A percentile compares a stretch with the other conserved stretches of the same genome.
Evolutionary conservation across 2,888 invertebrate species (phyloP).

Genomic region (Ophion ventricosus): DNA sequence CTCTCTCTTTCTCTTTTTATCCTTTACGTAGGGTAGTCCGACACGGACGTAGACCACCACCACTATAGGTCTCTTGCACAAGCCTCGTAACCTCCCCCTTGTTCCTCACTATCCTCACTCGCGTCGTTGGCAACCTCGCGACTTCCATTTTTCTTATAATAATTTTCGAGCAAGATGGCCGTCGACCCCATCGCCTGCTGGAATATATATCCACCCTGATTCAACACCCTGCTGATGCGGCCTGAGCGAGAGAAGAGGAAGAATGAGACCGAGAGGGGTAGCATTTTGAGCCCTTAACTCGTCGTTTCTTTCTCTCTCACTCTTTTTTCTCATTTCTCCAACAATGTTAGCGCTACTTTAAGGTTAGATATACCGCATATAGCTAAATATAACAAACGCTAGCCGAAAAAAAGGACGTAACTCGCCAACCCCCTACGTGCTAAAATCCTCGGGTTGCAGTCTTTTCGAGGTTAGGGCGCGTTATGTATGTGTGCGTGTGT

Average conservation of each 20-base stretch:
- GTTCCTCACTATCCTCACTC: slow-evolving; percentile 1
- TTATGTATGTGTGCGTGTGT: neutral
- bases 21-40: slow-evolving; percentile 28
- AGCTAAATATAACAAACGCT: neutral
- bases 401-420: slow-evolving; percentile 15
- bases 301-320: slow-evolving; percentile 19
- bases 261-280: neutral
- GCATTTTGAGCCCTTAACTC: slow-evolving; percentile 20
- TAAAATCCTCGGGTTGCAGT: neutral
- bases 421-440: neutral
- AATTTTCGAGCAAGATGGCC: slow-evolving; percentile 69
- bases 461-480: neutral
- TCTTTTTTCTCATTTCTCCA: slow-evolving; percentile 10
- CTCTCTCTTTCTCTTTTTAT: slow-evolving; percentile 62
- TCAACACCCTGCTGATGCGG: slow-evolving; percentile 49
- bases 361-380: neutral
- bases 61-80: slow-evolving; percentile 22
- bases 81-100: slow-evolving; percentile 14
- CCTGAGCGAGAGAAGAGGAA: slow-evolving; percentile 9
- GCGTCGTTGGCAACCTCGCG: slow-evolving; percentile 63
- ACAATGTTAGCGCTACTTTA: slow-evolving; percentile 44
- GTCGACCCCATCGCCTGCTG: slow-evolving; percentile 54
- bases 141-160: slow-evolving; percentile 67
- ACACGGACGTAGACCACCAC: slow-evolving; percentile 41
- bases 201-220: slow-evolving; percentile 38